phyloP scores from a whole-genome alignment of 2,113 vertebrate genomes.

The Colossoma macropomum region DNA sequence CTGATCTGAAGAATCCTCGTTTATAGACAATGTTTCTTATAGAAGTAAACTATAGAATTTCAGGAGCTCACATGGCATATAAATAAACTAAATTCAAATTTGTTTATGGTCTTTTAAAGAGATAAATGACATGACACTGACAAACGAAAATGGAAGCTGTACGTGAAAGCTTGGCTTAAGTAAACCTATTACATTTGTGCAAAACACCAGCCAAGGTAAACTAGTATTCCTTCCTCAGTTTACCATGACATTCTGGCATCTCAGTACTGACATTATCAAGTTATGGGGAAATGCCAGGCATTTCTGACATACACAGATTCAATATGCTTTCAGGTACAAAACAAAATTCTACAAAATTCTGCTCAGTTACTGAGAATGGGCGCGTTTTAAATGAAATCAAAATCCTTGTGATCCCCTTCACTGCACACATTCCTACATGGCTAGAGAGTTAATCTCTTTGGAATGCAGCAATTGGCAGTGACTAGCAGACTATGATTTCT shows the following conservation, averaged over 20 bases:
- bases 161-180: background rate
- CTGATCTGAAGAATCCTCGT: slow-evolving; percentile 13
- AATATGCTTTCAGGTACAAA: slow-evolving; percentile 2
- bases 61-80: background rate
- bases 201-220: slow-evolving; percentile 18
- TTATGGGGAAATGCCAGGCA: slow-evolving; percentile 31
- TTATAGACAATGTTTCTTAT: background rate
- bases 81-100: background rate
- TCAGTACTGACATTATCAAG: slow-evolving; percentile 7
- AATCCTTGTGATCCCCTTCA: slow-evolving; percentile 30
- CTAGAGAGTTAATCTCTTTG: slow-evolving; percentile 52
- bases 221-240: background rate
- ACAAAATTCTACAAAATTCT: slow-evolving; percentile 19
- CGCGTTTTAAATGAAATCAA: slow-evolving; percentile 32
- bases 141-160: no score
- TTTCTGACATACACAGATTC: slow-evolving; percentile 34
- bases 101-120: background rate
- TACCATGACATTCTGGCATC: slow-evolving; percentile 30
- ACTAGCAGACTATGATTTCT: slow-evolving; percentile 42
- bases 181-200: background rate
- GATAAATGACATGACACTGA: background rate
- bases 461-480: slow-evolving; percentile 55
- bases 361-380: slow-evolving; percentile 26
- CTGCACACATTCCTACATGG: slow-evolving; percentile 36
- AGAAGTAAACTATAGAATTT: background rate